Conservation (phyloP, 1,140 invertebrate genomes). For the Aphaenogaster floridana region DNA sequence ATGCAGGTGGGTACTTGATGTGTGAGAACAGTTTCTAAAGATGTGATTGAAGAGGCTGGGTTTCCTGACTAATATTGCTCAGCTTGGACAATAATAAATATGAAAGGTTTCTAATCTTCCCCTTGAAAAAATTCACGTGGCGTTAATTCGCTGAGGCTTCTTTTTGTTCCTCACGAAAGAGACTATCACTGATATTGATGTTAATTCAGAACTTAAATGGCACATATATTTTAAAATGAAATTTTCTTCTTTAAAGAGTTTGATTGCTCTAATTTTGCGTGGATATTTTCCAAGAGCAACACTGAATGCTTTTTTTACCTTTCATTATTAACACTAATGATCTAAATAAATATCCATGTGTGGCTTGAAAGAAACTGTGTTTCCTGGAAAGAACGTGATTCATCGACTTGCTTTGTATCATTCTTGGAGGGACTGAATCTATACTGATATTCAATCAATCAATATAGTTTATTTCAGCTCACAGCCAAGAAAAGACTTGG, state of each 20-base stretch:
- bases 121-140: background rate
- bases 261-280: background rate
- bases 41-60: background rate
- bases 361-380: background rate
- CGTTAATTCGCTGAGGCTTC: background rate
- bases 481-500: no score
- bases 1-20: slow-evolving; percentile 85
- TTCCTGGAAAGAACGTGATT: background rate
- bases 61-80: background rate
- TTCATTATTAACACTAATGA: background rate
- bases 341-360: background rate
- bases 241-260: background rate
- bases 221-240: background rate
- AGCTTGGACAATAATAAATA: background rate
- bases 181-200: background rate
- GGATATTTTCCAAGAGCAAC: background rate
- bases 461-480: no score
- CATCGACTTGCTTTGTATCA: background rate
- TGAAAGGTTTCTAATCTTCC: background rate
- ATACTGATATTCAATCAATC: no score
- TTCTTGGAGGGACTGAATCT: background rate
- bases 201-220: background rate
- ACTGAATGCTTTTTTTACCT: background rate
- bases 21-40: background rate
- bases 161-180: background rate